Evolutionary conservation across 2,797 vertebrate species (phyloP), one percentile per base, ranked within the genome.

Genomic region (Crax fasciolata): DNA sequence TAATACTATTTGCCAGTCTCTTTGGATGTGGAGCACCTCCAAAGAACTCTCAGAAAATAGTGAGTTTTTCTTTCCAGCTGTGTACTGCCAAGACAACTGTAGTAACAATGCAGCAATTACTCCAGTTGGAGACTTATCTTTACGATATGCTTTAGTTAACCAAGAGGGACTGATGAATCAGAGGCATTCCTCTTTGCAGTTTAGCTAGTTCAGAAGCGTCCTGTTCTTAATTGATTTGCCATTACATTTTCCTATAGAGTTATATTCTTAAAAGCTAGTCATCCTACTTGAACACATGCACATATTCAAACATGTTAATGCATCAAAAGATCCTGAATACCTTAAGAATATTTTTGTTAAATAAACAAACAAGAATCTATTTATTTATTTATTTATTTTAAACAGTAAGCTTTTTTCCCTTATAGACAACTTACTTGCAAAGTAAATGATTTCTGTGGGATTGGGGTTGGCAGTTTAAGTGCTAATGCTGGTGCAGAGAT

Each of bases 381-480:
- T 35, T 35, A 2, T 18, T 32, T 18, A 13, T 14, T 35, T 15
- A 17, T 46, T 21, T 68, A 62, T 30, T 10, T 59, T 11, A 25
- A 75, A 16, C 38, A 62, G 52, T 58, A 73, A 27, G 7, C 30
- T 24, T 62, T 59, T 30, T 27, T 3, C 16, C 21, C 11, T 68
- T 54, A 35, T 1, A 61, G 61, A 38, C 49, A 48, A 96, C 98
- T 97, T 95, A 99, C 99, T 98, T 99, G 99, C 87, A 99, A 97
- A 70, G 98, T 99, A 97, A 99, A 99, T 1, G 98, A 95, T 97
- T 99, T 99, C 98, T 99, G 98, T 49, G 98, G 97, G 72, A 98
- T 97, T 6, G 99, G 99, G 21, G 98, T 99, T 21, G 99, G 98
- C 58, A 99, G 98, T 96, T 98, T 99, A 96, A 99, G 98, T 65